Evolutionary conservation across 1,140 invertebrate genomes (phyloP), one percentile per base, ranked within the genome.

Genomic region (Philaenus spumarius): DNA sequence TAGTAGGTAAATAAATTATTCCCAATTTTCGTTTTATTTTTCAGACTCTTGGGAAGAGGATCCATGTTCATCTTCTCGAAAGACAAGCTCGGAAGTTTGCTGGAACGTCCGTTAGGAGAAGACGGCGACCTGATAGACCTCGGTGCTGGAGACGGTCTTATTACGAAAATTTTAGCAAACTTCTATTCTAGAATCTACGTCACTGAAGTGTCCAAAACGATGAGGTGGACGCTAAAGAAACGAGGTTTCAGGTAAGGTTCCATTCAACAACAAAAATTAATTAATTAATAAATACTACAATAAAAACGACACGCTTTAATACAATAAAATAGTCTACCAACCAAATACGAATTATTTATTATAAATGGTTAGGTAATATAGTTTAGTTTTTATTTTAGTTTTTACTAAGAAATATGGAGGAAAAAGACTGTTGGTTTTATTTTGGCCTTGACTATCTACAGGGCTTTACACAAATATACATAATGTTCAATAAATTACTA

Each of bases 21-120:
- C n/a, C n/a, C n/a, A n/a, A n/a, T n/a, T n/a, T n/a, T n/a, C n/a
- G n/a, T n/a, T n/a, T n/a, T n/a, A n/a, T 59, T 50, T 77, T 73
- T 45, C 80, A 93, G 90, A 59, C 82, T 91, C 68, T 75, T 95
- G 7, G 81, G 85, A 15, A 78, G 93, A 40, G 93, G 93, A 14
- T 93, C 90, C 0, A 96, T 96, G 93, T 95, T 95, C 74, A 89
- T 97, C 1, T 83, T 93, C 62, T 95, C 92, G 0, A 72, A 77
- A 24, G 71, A 78, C 19, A 92, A 95, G 68, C 85, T 93, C 59
- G 73, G 78, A 61, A 70, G 75, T 55, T 74, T 95, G 51, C 57
- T 58, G 15, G 71, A 69, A 15, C 67, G 64, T n/a, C 64, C 71
- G 70, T 68, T 80, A 73, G 70, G 76, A 55, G 67, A 76, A 71